A percentile compares a stretch with the other conserved stretches of the same genome.
phyloP scores from a whole-genome alignment of 2,797 vertebrate genomes.

The Neopelma chrysocephalum region DNA sequence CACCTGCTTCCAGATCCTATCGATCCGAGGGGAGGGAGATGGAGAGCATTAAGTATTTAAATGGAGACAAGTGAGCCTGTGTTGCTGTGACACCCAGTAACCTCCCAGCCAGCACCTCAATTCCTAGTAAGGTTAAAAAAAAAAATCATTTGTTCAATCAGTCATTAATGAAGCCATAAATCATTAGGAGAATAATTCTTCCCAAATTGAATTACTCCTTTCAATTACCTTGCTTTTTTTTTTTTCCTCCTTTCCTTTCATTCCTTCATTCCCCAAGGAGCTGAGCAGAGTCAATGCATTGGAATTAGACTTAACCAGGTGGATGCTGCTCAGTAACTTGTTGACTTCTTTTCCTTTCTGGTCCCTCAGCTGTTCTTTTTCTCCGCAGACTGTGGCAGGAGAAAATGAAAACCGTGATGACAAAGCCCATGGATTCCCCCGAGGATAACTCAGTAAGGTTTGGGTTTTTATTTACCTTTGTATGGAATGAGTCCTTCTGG shows the following conservation, averaged over 20 bases:
- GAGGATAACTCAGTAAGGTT: not conserved
- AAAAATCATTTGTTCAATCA: conserved; percentile 20
- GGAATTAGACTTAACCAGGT: not conserved
- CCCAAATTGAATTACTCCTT: conserved; percentile 48
- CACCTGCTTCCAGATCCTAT: not conserved
- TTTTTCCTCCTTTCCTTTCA: not conserved
- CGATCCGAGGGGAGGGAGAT: not conserved
- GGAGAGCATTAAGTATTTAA: conserved; percentile 26
- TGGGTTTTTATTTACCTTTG: not conserved
- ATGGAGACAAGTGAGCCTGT: conserved; percentile 21
- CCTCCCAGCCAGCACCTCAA: not conserved
- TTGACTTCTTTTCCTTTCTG: not conserved
- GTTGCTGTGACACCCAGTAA: not conserved
- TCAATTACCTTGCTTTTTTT: conserved; percentile 28
- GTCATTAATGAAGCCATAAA: conserved; percentile 62
- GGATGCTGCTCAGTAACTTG: not conserved
- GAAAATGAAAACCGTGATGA: not conserved
- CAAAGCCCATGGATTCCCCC: not conserved
- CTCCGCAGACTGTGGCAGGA: not conserved
- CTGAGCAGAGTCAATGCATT: not conserved
- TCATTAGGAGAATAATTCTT: conserved; percentile 62
- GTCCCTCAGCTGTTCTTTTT: not conserved
- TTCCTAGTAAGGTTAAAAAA: not conserved
- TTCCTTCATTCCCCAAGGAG: not conserved
- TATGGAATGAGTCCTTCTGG: not conserved